Conservation (phyloP, 1,140 invertebrate species). For the Campoletis sonorensis region DNA sequence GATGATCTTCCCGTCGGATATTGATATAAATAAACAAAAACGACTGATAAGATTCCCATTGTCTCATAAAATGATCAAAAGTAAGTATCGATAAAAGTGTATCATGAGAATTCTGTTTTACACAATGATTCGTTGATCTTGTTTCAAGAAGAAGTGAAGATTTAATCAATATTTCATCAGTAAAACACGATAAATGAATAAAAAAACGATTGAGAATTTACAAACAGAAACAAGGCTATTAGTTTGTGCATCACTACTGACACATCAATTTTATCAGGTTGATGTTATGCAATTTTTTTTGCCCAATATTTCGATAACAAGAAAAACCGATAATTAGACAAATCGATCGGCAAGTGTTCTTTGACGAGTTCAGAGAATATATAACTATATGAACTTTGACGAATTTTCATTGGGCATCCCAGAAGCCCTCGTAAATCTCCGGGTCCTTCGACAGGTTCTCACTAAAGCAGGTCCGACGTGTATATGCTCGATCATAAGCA, state of each 20-base stretch:
- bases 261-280: background rate
- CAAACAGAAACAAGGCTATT: no score
- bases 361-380: background rate
- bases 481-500: constrained; percentile 64
- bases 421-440: constrained; percentile 20
- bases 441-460: constrained; percentile 54
- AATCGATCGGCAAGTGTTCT: constrained; percentile 8
- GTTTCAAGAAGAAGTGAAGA: no score
- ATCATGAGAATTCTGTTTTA: no score
- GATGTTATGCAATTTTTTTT: background rate
- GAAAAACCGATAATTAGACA: constrained; percentile 27
- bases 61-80: no score
- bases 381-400: background rate
- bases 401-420: background rate
- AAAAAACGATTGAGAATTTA: no score
- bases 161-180: no score
- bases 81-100: no score
- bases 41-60: no score
- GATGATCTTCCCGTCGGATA: no score
- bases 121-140: no score
- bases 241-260: background rate
- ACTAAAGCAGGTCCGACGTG: constrained; percentile 56
- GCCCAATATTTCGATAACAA: background rate
- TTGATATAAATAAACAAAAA: no score
- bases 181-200: no score